A percentile compares a stretch with the other conserved stretches of the same genome.
Conservation (phyloP, 2,113 vertebrate species). For the Mormoops blainvillei region DNA sequence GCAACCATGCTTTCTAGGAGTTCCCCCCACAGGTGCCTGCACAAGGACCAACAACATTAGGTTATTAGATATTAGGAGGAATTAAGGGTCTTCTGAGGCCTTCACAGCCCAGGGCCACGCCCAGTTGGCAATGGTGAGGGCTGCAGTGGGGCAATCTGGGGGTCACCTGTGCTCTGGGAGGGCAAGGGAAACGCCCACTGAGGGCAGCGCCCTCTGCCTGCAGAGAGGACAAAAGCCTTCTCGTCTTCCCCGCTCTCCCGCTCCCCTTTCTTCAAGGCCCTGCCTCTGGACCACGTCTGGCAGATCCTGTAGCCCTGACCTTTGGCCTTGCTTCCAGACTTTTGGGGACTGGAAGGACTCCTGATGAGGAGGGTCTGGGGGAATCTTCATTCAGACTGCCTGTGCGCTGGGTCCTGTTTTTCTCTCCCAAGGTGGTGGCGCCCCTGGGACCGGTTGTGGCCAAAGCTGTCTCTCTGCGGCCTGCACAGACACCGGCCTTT, state of each 20-base stretch:
- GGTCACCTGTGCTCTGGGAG: fast-evolving
- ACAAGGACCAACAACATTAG: too few species aligned
- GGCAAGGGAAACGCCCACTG: background rate
- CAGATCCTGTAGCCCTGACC: background rate
- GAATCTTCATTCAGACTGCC: background rate
- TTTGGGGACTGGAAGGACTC: background rate
- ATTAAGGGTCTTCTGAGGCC: background rate
- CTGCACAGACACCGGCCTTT: background rate
- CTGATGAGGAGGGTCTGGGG: background rate
- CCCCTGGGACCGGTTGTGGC: fast-evolving
- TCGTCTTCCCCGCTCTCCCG: background rate
- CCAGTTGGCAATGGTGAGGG: background rate
- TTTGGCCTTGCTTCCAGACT: background rate
- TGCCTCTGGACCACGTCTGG: background rate
- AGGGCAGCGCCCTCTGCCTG: background rate
- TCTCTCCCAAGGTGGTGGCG: background rate
- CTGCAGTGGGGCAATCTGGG: background rate
- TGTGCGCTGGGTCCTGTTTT: background rate
- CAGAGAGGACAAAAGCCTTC: background rate
- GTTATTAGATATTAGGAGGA: background rate
- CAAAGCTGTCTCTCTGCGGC: background rate
- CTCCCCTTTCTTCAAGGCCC: background rate
- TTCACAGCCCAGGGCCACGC: background rate
- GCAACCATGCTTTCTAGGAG: background rate
- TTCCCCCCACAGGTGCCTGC: background rate